Conservation (phyloP, 2,888 invertebrate species). For the Caenorhabditis japonica region DNA sequence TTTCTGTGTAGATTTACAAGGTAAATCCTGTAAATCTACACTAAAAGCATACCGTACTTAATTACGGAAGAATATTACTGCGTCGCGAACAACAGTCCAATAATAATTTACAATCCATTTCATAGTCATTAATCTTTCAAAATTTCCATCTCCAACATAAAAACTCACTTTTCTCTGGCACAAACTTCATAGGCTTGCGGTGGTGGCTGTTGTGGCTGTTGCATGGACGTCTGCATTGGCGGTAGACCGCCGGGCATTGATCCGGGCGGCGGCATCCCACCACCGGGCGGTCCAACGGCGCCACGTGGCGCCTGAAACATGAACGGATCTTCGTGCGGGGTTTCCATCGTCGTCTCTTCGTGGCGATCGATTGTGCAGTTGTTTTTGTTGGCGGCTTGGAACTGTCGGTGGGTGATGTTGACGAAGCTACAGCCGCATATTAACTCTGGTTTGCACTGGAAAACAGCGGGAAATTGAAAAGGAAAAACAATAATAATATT, state of each 20-base stretch:
- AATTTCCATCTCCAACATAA: too few relatives aligned
- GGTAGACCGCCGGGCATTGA: constrained; percentile 20
- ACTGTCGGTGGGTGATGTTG: constrained; percentile 13
- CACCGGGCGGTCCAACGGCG: background rate
- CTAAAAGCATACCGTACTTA: too few relatives aligned
- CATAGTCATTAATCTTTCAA: constrained; percentile 12
- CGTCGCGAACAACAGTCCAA: too few relatives aligned
- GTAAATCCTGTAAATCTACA: too few relatives aligned
- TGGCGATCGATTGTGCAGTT: background rate
- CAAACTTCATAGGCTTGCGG: constrained; percentile 31
- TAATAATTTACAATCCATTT: too few relatives aligned
- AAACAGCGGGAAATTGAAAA: too few relatives aligned
- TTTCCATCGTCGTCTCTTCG: constrained; percentile 6
- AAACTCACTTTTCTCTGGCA: constrained; percentile 57
- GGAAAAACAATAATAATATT: too few relatives aligned
- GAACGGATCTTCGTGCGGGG: constrained; percentile 34
- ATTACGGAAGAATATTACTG: too few relatives aligned
- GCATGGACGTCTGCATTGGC: constrained; percentile 13
- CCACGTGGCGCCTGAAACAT: constrained; percentile 42
- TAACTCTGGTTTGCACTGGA: constrained; percentile 19
- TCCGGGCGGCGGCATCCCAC: constrained; percentile 12
- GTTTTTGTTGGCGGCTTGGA: background rate
- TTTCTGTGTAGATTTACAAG: too few relatives aligned
- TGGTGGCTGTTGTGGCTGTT: constrained; percentile 6
- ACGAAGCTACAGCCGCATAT: constrained; percentile 32